Base-by-base conservation (phyloP, 2,113 vertebrate species). In the Limanda limanda region DNA sequence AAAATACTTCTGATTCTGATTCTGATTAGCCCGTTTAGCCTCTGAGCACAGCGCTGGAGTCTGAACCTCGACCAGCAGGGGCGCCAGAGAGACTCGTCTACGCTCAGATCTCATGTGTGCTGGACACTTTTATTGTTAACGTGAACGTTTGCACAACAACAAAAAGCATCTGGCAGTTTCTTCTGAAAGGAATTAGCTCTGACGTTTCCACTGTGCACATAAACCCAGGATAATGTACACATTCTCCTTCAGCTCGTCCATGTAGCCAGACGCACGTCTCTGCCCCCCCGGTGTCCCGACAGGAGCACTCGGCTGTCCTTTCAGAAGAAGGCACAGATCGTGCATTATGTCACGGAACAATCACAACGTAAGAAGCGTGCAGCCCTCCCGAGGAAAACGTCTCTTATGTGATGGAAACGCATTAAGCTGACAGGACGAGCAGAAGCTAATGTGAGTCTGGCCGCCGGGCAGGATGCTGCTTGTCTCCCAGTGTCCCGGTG, bases 391-490 rank as follows among this genome's bases (percentile, higher is more conserved):
- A 65, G 64, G 82, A 85, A 86, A 86, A 89, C 47, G 72, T 62
- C 72, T 78, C 68, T 75, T 70, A 64, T 42, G 59, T 91, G 87
- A 90, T 85, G 86, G 88, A 90, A 85, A 89, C 69, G 82, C 88
- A 93, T 92, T 91, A 92, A 69, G 76, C 79, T 80, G 88, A 90
- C 86, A 84, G 79, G 83, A 86, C 58, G 71, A 65, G 75, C 27
- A 76, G 74, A 80, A 81, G 87, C 78, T 83, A 83, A 85, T 81
- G 81, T 27, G 66, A 89, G 88, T 79, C 8, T 59, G 52, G 87
- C 90, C 58, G 37, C 51, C 5, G 76, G 89, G 88, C 85, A 74
- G n/a, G 61, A 57, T 9, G 85, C 76, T 51, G 71, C 80, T 85
- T 63, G 79, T 86, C 85, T 66, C 79, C 79, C 63, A 70, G 72